Base-by-base conservation (phyloP, 2,113 vertebrate species). In the Dryoscopus gambensis region DNA sequence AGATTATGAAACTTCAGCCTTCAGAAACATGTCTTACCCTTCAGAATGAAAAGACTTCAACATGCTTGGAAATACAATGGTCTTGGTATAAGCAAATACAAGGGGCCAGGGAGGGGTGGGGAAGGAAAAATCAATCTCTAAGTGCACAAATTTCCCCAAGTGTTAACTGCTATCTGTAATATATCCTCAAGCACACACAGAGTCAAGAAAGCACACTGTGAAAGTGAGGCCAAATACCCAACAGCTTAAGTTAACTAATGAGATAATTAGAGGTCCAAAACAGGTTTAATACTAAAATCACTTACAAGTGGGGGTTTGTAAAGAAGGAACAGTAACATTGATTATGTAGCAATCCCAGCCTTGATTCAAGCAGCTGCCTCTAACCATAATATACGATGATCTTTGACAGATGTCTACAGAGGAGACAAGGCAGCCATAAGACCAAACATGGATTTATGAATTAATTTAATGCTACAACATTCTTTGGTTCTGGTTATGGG, bases 81-180 rank as follows among this genome's bases (percentile, higher is more conserved):
- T 49, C n/a, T 91, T 2, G 0, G 24, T 28, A 46, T 42, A 91
- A 62, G 25, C 23, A 91, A 89, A 40, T 14, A 33, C 5, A 49
- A 64, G 6, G 8, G n/a, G 11, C 5, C 11, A 19, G 18, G 22
- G 3, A 21, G 2, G 3, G 3, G 5, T 9, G 3, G 5, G 5
- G 3, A 10, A 21, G 2, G 5, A 35, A 80, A 82, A 50, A 52
- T 7, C n/a, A 53, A 60, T 18, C 62, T 52, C 1, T 14, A 76
- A 81, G 35, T 10, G 15, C 21, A 86, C 9, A 53, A 10, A 57
- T 49, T 24, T 87, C 31, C 67, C 55, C 10, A 84, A 60, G 46
- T 8, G 28, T 40, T 71, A 78, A 68, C 40, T 80, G 16, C 13
- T 56, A 82, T 56, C 35, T 31, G 4, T 13, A 59, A 60, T 15